Percentiles rank a stretch among this genome's conserved stretches.
These are phyloP conservation scores for Muschampia plurimacula DNA, from an alignment of 2,888 invertebrate genomes.

Conservation along the genomic window DNA sequence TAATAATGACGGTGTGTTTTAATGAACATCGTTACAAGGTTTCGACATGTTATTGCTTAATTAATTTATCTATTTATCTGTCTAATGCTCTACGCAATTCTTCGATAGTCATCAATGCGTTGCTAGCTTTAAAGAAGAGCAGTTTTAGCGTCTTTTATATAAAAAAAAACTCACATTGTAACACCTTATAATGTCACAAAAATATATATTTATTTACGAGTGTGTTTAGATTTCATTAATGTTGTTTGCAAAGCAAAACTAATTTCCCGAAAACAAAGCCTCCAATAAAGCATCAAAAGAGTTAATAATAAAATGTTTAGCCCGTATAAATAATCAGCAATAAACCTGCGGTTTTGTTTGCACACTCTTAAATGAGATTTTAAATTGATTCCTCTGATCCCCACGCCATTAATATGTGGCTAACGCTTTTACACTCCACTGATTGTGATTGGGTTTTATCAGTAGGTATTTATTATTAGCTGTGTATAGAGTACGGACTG, in stretches of 20 bases:
- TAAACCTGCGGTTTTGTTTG: slow-evolving; percentile 26
- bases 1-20: too few species aligned
- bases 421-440: slow-evolving; percentile 5
- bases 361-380: slow-evolving; percentile 26
- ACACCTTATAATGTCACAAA: too few species aligned
- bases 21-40: too few species aligned
- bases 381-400: slow-evolving; percentile 31
- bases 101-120: too few species aligned
- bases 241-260: neutral
- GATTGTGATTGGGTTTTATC: slow-evolving; percentile 17
- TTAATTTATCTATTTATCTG: too few species aligned
- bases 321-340: slow-evolving; percentile 15
- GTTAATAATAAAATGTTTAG: slow-evolving; percentile 13
- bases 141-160: too few species aligned
- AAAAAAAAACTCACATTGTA: too few species aligned
- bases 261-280: neutral
- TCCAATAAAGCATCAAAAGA: slow-evolving; percentile 1
- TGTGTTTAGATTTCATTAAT: neutral
- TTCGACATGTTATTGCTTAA: too few species aligned
- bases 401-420: slow-evolving; percentile 11
- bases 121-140: too few species aligned
- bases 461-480: neutral
- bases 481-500: neutral
- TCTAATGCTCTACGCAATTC: too few species aligned
- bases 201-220: neutral